Conservation (phyloP, 2,797 vertebrate species). For the Ctenopoma kingsleyae region DNA sequence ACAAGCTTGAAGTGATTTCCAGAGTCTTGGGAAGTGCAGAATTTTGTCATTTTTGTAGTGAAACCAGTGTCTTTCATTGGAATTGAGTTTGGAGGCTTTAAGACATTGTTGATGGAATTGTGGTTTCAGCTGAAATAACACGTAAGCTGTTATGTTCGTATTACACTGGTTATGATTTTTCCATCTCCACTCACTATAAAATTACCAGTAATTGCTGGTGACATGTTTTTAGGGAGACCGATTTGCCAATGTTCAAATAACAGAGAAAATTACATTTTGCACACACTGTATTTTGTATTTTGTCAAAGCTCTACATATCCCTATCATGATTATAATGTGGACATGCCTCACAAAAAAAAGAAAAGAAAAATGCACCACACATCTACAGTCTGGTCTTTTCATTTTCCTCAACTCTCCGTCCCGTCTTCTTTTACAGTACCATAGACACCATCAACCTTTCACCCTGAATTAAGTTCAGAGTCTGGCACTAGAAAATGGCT, state of each 20-base stretch:
- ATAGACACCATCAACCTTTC: slow-evolving; percentile 46
- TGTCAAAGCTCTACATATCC: slow-evolving; percentile 27
- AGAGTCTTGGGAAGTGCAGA: slow-evolving; percentile 18
- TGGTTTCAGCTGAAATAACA: slow-evolving; percentile 43
- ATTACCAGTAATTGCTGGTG: slow-evolving; percentile 38
- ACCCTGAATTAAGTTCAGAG: slow-evolving; percentile 31
- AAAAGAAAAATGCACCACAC: background rate
- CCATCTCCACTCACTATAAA: slow-evolving; percentile 38
- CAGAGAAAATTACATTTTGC: slow-evolving; percentile 46
- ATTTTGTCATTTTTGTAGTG: slow-evolving; percentile 42
- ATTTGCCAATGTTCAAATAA: slow-evolving; percentile 26
- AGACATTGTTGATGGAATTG: slow-evolving; percentile 45
- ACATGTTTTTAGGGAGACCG: no score
- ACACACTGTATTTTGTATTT: slow-evolving; percentile 18
- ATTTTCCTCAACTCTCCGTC: background rate
- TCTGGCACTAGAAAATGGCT: slow-evolving; percentile 29
- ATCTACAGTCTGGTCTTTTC: slow-evolving; percentile 14
- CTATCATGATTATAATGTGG: slow-evolving; percentile 15
- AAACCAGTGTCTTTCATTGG: slow-evolving; percentile 31
- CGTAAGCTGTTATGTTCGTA: slow-evolving; percentile 22
- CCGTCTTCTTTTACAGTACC: background rate
- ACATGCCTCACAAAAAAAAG: background rate
- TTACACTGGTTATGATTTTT: slow-evolving; percentile 38
- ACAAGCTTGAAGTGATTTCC: slow-evolving; percentile 70
- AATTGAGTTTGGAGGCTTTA: slow-evolving; percentile 12